Base-by-base conservation (phyloP, 2,888 invertebrate genomes). In the Serripes groenlandicus region DNA sequence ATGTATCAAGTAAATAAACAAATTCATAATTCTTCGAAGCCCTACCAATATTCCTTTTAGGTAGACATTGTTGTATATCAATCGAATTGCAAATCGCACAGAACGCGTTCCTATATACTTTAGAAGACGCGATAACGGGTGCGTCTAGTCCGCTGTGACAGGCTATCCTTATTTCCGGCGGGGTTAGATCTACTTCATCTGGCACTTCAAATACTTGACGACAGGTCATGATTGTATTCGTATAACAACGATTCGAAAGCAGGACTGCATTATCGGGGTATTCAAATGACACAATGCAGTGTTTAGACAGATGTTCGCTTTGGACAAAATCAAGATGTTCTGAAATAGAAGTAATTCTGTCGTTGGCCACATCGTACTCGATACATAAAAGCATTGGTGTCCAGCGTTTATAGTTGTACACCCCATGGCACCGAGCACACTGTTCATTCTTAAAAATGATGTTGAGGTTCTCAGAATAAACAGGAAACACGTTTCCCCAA, bases 61-160 rank as follows among this genome's bases (percentile, higher is more conserved):
- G n/a, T n/a, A n/a, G n/a, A n/a, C n/a, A n/a, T n/a, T n/a, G n/a
- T n/a, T n/a, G n/a, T n/a, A n/a, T n/a, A n/a, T n/a, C n/a, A n/a
- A n/a, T n/a, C n/a, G n/a, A n/a, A n/a, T 58, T 58, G 26, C 58
- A 58, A 58, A 58, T 58, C 58, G 58, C 58, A 15, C 58, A 58
- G 58, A 58, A 58, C 11, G 28, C 58, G 58, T 58, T 58, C 26
- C 28, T 26, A 15, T 58, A 58, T 7, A 58, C 58, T n/a, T 5
- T 28, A 58, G 23, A 28, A 9, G 26, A 9, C 4, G 28, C 23
- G 7, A n/a, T 11, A 5, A 58, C 26, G 2, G 58, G 58, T 2
- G 58, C 23, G 28, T 58, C 28, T 11, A 58, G 58, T 23, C 58
- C 58, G n/a, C 26, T 58, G 4, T 58, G 4, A 15, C 58, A 58